Evolutionary conservation across 2,797 vertebrate genomes (phyloP).

Genomic region (Decapterus maruadsi): DNA sequence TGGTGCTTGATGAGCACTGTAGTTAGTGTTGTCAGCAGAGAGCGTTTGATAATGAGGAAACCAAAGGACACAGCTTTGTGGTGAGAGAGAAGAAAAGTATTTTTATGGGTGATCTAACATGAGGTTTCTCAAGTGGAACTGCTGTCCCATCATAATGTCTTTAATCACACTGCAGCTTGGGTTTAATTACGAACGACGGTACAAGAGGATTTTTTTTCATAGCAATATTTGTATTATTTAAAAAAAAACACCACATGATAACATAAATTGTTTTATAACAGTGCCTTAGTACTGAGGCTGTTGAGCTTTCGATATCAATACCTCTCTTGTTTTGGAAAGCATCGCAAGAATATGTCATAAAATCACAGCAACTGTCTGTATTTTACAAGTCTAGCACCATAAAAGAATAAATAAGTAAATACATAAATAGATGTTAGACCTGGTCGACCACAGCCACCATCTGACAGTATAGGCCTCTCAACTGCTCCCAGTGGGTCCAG

Average conservation of each 20-base stretch:
- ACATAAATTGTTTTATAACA: neutral
- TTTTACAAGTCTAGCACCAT: too few relatives aligned
- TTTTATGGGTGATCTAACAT: conserved; percentile 11
- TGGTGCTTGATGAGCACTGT: conserved; percentile 29
- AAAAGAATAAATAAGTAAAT: too few relatives aligned
- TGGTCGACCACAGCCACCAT: too few relatives aligned
- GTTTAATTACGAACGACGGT: neutral
- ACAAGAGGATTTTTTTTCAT: neutral
- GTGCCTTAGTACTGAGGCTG: too few relatives aligned
- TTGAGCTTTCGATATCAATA: too few relatives aligned
- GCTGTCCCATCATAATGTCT: conserved; percentile 10
- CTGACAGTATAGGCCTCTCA: too few relatives aligned
- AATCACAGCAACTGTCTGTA: too few relatives aligned
- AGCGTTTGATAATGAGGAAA: conserved; percentile 51
- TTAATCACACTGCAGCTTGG: neutral
- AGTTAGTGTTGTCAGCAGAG: conserved; percentile 31
- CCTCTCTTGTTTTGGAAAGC: too few relatives aligned
- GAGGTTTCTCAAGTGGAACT: conserved; percentile 42
- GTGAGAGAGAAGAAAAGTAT: neutral
- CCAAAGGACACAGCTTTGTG: conserved; percentile 5
- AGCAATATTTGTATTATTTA: neutral
- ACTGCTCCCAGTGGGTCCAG: too few relatives aligned
- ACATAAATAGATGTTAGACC: too few relatives aligned
- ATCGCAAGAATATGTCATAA: too few relatives aligned
- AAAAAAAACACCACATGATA: neutral